phyloP scores from a whole-genome alignment of 2,888 invertebrate genomes.

The Pyrocoelia pectoralis region DNA sequence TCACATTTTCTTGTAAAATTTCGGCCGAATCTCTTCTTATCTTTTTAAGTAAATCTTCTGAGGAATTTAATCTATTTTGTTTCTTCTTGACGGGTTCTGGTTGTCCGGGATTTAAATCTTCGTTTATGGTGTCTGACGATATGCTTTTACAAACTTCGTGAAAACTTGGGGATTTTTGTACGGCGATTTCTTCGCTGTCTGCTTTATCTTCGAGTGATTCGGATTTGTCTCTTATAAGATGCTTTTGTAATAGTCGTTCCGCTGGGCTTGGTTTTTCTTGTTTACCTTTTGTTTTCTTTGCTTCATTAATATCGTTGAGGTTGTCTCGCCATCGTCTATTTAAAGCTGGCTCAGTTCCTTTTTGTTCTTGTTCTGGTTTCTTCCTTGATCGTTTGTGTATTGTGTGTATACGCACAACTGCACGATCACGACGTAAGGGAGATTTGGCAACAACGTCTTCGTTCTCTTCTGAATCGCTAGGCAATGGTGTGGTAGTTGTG shows the following conservation, averaged over 20 bases:
- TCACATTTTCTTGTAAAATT: constrained; percentile 66
- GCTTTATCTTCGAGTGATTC: constrained; percentile 44
- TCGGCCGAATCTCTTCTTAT: constrained; percentile 66
- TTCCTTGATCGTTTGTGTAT: constrained; percentile 55
- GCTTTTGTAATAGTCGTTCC: constrained; percentile 79
- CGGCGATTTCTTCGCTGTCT: constrained; percentile 15
- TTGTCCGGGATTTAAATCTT: constrained; percentile 65
- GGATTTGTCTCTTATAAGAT: constrained; percentile 70
- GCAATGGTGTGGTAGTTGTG: constrained; percentile 33
- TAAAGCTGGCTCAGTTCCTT: constrained; percentile 51
- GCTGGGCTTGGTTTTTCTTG: constrained; percentile 64
- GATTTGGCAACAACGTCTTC: constrained; percentile 49
- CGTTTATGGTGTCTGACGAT: constrained; percentile 62
- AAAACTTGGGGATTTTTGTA: constrained; percentile 59
- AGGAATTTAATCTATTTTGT: constrained; percentile 53
- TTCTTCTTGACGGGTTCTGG: constrained; percentile 57
- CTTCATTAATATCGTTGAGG: constrained; percentile 64
- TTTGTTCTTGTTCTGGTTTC: constrained; percentile 39
- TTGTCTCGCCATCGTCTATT: constrained; percentile 68
- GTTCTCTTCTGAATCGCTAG: constrained; percentile 61
- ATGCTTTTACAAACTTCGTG: constrained; percentile 66
- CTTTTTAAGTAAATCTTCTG: constrained; percentile 52
- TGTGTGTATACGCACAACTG: constrained; percentile 78
- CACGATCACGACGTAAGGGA: constrained; percentile 74
- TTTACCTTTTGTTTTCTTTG: constrained; percentile 56